phyloP scores from a whole-genome alignment of 1,140 invertebrate species.

The Aphis gossypii region DNA sequence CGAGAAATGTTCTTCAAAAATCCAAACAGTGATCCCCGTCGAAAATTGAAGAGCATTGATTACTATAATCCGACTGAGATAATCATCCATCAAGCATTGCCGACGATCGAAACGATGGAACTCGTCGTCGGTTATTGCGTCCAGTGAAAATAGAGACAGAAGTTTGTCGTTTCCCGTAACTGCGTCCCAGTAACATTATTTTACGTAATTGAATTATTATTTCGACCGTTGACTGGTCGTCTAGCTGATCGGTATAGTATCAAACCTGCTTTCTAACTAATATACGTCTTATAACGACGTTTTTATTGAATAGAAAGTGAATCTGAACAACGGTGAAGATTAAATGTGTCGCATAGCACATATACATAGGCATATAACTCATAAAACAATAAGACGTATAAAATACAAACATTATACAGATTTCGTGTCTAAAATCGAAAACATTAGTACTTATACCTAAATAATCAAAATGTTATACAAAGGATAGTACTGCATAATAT shows the following conservation, averaged over 20 bases:
- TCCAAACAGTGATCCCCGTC: background rate
- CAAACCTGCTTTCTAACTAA: slow-evolving; percentile 1
- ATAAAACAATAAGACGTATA: background rate
- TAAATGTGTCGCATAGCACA: background rate
- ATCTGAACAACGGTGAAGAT: background rate
- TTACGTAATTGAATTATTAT: slow-evolving; percentile 3
- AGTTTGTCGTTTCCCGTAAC: background rate
- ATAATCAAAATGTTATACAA: background rate
- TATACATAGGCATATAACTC: background rate
- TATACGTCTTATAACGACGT: slow-evolving; percentile 6
- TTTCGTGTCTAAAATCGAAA: background rate
- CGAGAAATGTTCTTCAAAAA: background rate
- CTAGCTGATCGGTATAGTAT: background rate
- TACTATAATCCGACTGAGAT: background rate
- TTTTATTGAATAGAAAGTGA: slow-evolving; percentile 39
- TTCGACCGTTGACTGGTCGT: background rate
- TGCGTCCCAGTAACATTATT: background rate
- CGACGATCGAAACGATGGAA: background rate
- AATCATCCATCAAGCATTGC: too few relatives aligned
- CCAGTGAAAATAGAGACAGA: background rate
- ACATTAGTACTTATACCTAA: background rate
- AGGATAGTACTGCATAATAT: too few relatives aligned
- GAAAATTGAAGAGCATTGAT: background rate
- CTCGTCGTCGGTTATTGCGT: background rate
- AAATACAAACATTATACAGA: too few relatives aligned